Conservation (phyloP, 2,888 invertebrate genomes). For the Dorcus hopei region DNA sequence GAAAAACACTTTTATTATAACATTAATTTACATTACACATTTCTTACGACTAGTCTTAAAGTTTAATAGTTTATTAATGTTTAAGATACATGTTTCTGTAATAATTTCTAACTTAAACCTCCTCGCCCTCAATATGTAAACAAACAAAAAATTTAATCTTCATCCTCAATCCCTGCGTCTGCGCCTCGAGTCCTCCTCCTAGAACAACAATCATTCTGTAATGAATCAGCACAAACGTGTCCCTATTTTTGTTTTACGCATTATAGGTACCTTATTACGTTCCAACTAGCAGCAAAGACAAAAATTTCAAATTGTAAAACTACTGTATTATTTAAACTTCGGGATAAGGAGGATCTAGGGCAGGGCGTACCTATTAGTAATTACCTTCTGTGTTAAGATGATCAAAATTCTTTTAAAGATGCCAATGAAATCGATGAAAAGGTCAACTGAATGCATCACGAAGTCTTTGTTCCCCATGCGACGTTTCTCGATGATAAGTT, state of each 20-base stretch:
- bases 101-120: no score
- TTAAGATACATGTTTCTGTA: no score
- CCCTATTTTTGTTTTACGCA: neutral
- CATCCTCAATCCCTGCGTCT: conserved; percentile 42
- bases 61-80: no score
- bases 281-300: conserved; percentile 7
- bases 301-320: neutral
- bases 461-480: conserved; percentile 90
- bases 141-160: conserved; percentile 9
- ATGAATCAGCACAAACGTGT: neutral
- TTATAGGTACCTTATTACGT: conserved; percentile 6
- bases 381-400: conserved; percentile 86
- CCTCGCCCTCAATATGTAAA: conserved; percentile 13
- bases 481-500: conserved; percentile 90
- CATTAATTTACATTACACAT: conserved; percentile 8
- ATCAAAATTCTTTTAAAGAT: conserved; percentile 90
- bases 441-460: conserved; percentile 85
- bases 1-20: conserved; percentile 9
- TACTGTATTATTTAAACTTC: neutral
- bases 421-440: conserved; percentile 93
- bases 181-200: conserved; percentile 47
- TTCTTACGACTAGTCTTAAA: conserved; percentile 15
- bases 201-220: conserved; percentile 25
- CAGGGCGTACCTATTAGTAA: conserved; percentile 34
- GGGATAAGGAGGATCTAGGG: neutral